These are phyloP conservation scores for Selene dorsalis DNA, from an alignment of 2,797 vertebrate species.

Conservation along the genomic window DNA sequence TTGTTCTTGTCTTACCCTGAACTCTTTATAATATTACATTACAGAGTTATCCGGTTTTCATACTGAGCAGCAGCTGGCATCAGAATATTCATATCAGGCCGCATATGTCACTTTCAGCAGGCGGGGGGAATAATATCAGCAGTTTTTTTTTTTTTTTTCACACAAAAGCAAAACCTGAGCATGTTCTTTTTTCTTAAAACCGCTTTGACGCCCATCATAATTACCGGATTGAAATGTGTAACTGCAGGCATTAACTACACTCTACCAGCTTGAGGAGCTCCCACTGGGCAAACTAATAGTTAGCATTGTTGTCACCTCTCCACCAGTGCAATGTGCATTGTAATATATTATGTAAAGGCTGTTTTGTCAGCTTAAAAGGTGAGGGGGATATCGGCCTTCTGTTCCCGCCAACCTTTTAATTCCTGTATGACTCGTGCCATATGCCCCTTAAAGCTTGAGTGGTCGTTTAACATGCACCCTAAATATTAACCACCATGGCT, in stretches of 20 bases:
- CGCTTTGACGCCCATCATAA: constrained; percentile 35
- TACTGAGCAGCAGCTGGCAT: constrained; percentile 39
- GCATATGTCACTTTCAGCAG: constrained; percentile 22
- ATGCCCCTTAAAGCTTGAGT: constrained; percentile 77
- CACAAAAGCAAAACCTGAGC: constrained; percentile 10
- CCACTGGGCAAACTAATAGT: constrained; percentile 46
- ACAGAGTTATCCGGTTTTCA: constrained; percentile 22
- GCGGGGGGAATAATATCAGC: constrained; percentile 1
- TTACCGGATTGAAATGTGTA: constrained; percentile 43
- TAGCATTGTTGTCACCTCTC: constrained; percentile 60
- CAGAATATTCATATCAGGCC: constrained; percentile 32
- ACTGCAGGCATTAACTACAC: constrained; percentile 17
- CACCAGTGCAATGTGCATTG: constrained; percentile 45
- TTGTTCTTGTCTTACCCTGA: constrained; percentile 16
- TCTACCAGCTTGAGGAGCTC: constrained; percentile 44
- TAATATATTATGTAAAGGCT: constrained; percentile 65
- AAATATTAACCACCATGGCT: constrained; percentile 71
- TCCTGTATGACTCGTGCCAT: constrained; percentile 75
- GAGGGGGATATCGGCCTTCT: constrained; percentile 70
- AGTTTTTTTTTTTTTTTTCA: background rate
- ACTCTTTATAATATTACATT: constrained; percentile 12
- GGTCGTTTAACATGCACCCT: constrained; percentile 71
- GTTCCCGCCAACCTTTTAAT: constrained; percentile 72
- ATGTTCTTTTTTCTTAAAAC: constrained; percentile 9
- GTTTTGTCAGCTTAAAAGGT: constrained; percentile 72